Evolutionary conservation across 2,888 invertebrate genomes (phyloP), one percentile per base, ranked within the genome.

Genomic region (Lysandra coridon): DNA sequence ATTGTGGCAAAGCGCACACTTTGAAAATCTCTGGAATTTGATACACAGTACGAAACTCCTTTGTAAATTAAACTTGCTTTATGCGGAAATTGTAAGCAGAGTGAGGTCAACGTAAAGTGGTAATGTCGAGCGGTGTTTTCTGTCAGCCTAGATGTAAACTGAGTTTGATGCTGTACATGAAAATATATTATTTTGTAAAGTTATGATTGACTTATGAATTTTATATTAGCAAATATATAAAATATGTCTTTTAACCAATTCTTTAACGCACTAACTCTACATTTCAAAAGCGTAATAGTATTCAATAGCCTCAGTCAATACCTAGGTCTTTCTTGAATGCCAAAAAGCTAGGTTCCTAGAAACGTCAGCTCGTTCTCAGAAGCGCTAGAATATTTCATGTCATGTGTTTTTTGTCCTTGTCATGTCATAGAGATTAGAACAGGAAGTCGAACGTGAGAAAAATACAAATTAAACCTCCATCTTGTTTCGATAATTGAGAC

Each of bases 361-460:
- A 76, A 30, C 33, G 2, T 76, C 57, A 14, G 57, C 57, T 53
- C 23, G 30, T 57, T 57, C 57, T 76, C 14, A 53, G 76, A 76
- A 53, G 44, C 6, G 33, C 69, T 69, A 14, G 33, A 69, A 69
- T 14, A 30, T 75, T 53, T 14, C 53, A 33, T 75, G 40, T n/a
- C 40, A 14, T 30, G 53, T 75, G 37, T 53, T 49, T 60, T 17
- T 74, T 79, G 60, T 40, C 79, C 79, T 79, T 79, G 74, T 33
- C 73, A 60, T 74, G 62, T 78, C 75, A 49, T 81, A 83, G 83
- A 83, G 87, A 88, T 87, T 85, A 88, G 85, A 90, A 88, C 89
- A 91, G 93, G 92, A 93, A 92, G 92, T 90, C 89, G 91, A 88
- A 89, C 91, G 93, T 93, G 93, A 93, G 92, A 92, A 92, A 92